Evolutionary conservation across 1,140 invertebrate genomes (phyloP).

Genomic region (Pemphigus obesinymphae): DNA sequence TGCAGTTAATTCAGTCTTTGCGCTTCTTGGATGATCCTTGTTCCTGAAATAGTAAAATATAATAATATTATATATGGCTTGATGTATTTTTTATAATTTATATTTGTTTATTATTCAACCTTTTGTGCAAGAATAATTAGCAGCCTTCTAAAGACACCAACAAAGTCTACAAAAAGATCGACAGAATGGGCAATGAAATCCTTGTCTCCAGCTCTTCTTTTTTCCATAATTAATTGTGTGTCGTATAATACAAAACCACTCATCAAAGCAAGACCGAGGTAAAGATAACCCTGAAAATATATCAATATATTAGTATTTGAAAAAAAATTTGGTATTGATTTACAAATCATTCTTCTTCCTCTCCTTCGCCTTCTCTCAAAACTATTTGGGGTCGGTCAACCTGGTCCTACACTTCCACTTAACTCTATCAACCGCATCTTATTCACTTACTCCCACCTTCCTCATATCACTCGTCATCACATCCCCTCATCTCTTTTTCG

Average conservation of each 20-base stretch:
- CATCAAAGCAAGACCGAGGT: constrained; percentile 82
- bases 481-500: too few species aligned
- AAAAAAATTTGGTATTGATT: constrained; percentile 11
- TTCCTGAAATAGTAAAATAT: not conserved
- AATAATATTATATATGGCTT: not conserved
- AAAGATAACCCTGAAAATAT: constrained; percentile 67
- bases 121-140: constrained; percentile 84
- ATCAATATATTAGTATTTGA: not conserved
- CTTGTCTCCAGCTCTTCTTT: constrained; percentile 78
- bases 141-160: constrained; percentile 83
- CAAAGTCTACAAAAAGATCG: constrained; percentile 87
- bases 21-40: constrained; percentile 40
- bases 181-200: constrained; percentile 88
- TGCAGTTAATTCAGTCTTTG: constrained; percentile 29
- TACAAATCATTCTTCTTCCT: too few species aligned
- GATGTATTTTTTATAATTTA: too few species aligned
- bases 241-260: constrained; percentile 93
- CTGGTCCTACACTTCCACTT: too few species aligned
- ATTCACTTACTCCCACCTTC: too few species aligned
- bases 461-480: too few species aligned
- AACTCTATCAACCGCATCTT: too few species aligned
- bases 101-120: constrained; percentile 55
- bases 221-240: constrained; percentile 93
- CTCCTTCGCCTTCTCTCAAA: too few species aligned
- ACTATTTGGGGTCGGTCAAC: too few species aligned